phyloP scores from a whole-genome alignment of 2,113 vertebrate genomes.

The Lycaon pictus region DNA sequence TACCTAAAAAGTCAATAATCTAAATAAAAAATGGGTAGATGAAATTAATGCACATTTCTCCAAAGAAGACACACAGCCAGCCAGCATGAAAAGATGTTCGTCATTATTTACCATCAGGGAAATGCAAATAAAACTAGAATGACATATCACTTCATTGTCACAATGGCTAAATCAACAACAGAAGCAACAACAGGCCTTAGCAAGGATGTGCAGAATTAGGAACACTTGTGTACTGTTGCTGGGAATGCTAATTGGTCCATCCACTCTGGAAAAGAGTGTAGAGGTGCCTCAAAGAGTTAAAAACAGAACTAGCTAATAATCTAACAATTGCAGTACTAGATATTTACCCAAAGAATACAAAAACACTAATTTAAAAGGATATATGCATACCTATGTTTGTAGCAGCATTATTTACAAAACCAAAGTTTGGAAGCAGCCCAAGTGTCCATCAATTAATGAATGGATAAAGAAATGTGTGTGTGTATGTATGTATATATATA shows the following conservation, averaged over 20 bases:
- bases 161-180: not conserved
- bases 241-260: not conserved
- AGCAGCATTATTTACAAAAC: not conserved
- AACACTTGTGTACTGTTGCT: not conserved
- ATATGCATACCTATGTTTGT: not conserved
- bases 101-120: not conserved
- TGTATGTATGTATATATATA: too few species aligned
- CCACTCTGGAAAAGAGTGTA: not conserved
- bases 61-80: not conserved
- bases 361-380: not conserved
- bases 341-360: not conserved
- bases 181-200: not conserved
- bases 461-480: too few species aligned
- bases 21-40: not conserved
- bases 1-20: too few species aligned
- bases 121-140: not conserved
- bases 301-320: not conserved
- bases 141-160: not conserved
- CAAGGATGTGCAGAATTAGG: not conserved
- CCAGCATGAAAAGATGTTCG: not conserved
- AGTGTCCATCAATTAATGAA: too few species aligned
- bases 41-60: not conserved
- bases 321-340: not conserved
- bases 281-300: not conserved
- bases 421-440: not conserved